Evolutionary conservation across 2,797 vertebrate genomes (phyloP).

Genomic region (Etheostoma nigrum): DNA sequence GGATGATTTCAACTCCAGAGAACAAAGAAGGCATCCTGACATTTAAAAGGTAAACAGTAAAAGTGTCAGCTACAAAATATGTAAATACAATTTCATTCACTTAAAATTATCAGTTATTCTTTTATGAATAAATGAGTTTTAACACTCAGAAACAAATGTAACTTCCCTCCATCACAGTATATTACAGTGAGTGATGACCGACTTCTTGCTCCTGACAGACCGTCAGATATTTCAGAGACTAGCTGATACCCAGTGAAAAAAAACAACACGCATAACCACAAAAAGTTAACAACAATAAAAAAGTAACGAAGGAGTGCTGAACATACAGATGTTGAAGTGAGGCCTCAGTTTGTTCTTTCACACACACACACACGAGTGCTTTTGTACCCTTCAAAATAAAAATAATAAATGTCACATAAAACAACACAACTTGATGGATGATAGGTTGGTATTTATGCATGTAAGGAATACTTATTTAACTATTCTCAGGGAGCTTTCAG

Average conservation of each 20-base stretch:
- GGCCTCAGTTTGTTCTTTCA: slow-evolving; percentile 47
- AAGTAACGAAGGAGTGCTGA: slow-evolving; percentile 21
- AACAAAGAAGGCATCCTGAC: slow-evolving; percentile 43
- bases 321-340: slow-evolving; percentile 12
- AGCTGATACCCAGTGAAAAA: background rate
- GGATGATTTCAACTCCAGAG: slow-evolving; percentile 40
- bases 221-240: slow-evolving; percentile 3
- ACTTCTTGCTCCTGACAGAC: slow-evolving; percentile 13
- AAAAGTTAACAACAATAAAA: slow-evolving; percentile 14
- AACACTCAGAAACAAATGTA: background rate
- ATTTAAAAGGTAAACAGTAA: slow-evolving; percentile 39
- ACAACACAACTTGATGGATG: slow-evolving; percentile 17
- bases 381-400: slow-evolving; percentile 61
- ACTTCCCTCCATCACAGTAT: slow-evolving; percentile 10
- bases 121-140: slow-evolving; percentile 19
- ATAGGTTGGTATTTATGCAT: too few relatives aligned
- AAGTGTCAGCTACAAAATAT: slow-evolving; percentile 26
- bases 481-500: too few relatives aligned
- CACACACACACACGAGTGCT: slow-evolving; percentile 47
- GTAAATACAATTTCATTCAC: slow-evolving; percentile 15
- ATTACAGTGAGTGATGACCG: slow-evolving; percentile 18
- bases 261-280: slow-evolving; percentile 28
- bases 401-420: slow-evolving; percentile 32
- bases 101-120: slow-evolving; percentile 1
- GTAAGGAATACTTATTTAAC: too few relatives aligned